phyloP scores from a whole-genome alignment of 2,113 vertebrate genomes.

The Bambusicola thoracicus region DNA sequence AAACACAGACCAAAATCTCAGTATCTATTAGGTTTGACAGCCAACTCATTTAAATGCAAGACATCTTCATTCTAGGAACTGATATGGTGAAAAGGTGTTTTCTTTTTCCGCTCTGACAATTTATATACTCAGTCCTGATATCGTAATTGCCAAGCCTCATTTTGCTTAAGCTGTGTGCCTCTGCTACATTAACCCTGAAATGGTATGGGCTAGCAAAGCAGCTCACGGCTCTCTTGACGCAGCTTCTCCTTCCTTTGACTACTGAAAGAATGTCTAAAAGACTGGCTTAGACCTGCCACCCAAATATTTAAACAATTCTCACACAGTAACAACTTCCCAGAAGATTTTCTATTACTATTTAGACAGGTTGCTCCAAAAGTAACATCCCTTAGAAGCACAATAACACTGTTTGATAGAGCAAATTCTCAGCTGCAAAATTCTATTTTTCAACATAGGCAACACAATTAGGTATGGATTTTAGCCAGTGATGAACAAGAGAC shows the following conservation, averaged over 20 bases:
- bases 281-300: neutral
- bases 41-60: neutral
- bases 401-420: no score
- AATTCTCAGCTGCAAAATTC: no score
- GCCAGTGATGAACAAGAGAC: no score
- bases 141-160: no score
- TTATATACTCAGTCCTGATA: neutral
- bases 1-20: neutral
- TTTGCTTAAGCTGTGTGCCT: neutral
- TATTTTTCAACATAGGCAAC: no score
- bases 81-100: neutral
- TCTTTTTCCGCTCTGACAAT: neutral
- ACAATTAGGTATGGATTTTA: no score
- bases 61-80: neutral
- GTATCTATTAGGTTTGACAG: neutral
- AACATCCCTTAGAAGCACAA: no score
- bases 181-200: fast-evolving
- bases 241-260: neutral
- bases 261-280: neutral
- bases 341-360: neutral
- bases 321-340: neutral
- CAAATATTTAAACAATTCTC: neutral
- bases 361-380: no score
- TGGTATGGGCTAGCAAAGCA: no score
- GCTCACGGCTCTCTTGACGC: fast-evolving